Percentiles rank a stretch among this genome's conserved stretches.
Evolutionary conservation across 2,888 invertebrate genomes (phyloP).

Genomic region (Koerneria pararmatus): DNA sequence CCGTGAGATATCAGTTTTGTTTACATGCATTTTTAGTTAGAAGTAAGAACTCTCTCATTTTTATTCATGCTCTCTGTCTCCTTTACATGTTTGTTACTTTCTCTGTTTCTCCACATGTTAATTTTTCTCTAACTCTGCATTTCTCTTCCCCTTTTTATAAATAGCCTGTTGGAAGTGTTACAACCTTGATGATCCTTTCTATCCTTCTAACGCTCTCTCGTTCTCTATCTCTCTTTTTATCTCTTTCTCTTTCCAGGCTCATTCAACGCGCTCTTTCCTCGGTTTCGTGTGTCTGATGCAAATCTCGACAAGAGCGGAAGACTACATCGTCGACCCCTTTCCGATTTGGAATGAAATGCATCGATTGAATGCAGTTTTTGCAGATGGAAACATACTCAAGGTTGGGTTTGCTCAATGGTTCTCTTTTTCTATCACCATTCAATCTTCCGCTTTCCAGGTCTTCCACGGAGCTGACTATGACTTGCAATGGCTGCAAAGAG

Average conservation of each 20-base stretch:
- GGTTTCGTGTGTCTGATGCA: slow-evolving; percentile 94
- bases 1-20: too few relatives aligned
- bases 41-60: too few relatives aligned
- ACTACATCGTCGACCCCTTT: slow-evolving; percentile 86
- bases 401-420: too few relatives aligned
- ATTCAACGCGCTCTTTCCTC: slow-evolving; percentile 83
- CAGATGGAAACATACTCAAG: slow-evolving; percentile 83
- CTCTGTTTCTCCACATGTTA: neutral
- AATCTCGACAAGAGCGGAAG: slow-evolving; percentile 75
- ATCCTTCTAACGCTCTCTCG: too few relatives aligned
- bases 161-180: neutral
- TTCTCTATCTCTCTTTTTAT: too few relatives aligned
- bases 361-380: slow-evolving; percentile 80
- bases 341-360: slow-evolving; percentile 77
- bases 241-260: slow-evolving; percentile 71
- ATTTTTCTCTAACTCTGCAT: too few relatives aligned
- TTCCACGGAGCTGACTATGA: slow-evolving; percentile 88
- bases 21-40: too few relatives aligned
- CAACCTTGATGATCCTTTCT: neutral
- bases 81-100: too few relatives aligned
- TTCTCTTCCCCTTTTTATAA: slow-evolving; percentile 17
- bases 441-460: slow-evolving; percentile 70
- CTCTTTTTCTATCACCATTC: neutral
- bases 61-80: too few relatives aligned
- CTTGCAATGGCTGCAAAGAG: slow-evolving; percentile 87